Conservation (phyloP, 2,888 invertebrate genomes). For the Frankliniella intonsa region DNA sequence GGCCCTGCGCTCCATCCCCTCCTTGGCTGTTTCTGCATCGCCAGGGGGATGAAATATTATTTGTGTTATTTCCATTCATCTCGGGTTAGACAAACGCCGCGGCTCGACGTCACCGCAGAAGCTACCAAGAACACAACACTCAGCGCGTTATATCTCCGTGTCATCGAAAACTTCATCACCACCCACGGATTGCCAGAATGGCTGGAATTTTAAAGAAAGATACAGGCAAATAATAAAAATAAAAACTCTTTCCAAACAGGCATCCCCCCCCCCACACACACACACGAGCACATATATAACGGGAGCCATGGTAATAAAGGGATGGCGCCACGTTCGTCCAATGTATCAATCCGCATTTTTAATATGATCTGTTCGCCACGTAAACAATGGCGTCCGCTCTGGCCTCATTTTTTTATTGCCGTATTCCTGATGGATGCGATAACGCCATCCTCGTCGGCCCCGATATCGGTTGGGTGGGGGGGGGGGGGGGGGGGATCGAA, state of each 20-base stretch:
- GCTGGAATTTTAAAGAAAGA: too few relatives aligned
- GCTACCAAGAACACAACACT: too few relatives aligned
- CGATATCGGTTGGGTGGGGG: too few relatives aligned
- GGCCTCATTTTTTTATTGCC: constrained; percentile 25
- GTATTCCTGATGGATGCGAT: constrained; percentile 25
- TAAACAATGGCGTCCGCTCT: constrained; percentile 14
- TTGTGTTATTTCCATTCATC: constrained; percentile 23
- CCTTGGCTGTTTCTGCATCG: constrained; percentile 7
- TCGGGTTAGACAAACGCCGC: background rate
- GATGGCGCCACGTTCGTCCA: background rate
- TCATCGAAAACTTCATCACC: too few relatives aligned
- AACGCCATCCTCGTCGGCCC: background rate
- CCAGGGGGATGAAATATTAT: constrained; percentile 16
- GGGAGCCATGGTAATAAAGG: background rate
- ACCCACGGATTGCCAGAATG: too few relatives aligned
- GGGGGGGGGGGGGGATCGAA: background rate
- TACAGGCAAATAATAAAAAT: too few relatives aligned
- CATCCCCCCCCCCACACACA: background rate
- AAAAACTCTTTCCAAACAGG: background rate
- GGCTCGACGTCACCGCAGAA: too few relatives aligned
- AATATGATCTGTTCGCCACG: constrained; percentile 26
- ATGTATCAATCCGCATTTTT: constrained; percentile 27
- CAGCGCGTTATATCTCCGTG: too few relatives aligned
- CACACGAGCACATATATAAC: background rate
- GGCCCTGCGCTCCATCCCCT: background rate